Conservation (phyloP, 2,113 vertebrate species). For the Protomyctophum bolini region DNA sequence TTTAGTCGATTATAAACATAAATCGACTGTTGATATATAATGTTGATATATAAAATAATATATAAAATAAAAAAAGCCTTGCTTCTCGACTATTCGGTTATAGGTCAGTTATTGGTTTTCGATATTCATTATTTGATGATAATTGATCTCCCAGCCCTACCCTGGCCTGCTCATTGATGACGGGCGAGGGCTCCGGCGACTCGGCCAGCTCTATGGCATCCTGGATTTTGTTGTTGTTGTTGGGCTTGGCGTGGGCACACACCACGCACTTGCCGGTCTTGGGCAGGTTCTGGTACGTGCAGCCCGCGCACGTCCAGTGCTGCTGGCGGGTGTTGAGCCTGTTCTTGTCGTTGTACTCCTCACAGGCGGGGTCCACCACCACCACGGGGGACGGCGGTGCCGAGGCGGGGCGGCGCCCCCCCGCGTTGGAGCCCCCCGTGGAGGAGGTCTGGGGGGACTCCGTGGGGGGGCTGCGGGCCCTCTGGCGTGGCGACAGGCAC, state of each 20-base stretch:
- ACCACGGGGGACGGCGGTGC: conserved; percentile 79
- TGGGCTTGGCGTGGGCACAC: conserved; percentile 91
- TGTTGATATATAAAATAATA: no score
- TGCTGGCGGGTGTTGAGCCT: conserved; percentile 88
- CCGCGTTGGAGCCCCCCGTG: conserved; percentile 72
- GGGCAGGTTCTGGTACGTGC: conserved; percentile 96
- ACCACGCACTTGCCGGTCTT: conserved; percentile 92
- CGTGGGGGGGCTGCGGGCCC: conserved; percentile 87
- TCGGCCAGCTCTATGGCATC: conserved; percentile 86
- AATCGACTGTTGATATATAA: no score
- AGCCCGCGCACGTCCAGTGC: conserved; percentile 93
- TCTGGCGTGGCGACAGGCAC: conserved; percentile 88
- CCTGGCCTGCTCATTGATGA: conserved; percentile 93
- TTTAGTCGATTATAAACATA: no score
- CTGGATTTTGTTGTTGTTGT: conserved; percentile 81
- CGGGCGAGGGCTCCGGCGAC: conserved; percentile 84
- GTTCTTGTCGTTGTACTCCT: conserved; percentile 98
- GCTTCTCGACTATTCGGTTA: no score
- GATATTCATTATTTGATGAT: no score
- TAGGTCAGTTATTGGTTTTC: no score
- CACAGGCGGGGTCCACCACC: conserved; percentile 82
- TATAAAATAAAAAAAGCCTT: no score
- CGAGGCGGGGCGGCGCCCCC: conserved; percentile 80
- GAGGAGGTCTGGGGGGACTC: conserved; percentile 90
- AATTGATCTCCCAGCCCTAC: conserved; percentile 8